Conservation (phyloP, 1,140 invertebrate genomes). For the Leptopilina clavipes region DNA sequence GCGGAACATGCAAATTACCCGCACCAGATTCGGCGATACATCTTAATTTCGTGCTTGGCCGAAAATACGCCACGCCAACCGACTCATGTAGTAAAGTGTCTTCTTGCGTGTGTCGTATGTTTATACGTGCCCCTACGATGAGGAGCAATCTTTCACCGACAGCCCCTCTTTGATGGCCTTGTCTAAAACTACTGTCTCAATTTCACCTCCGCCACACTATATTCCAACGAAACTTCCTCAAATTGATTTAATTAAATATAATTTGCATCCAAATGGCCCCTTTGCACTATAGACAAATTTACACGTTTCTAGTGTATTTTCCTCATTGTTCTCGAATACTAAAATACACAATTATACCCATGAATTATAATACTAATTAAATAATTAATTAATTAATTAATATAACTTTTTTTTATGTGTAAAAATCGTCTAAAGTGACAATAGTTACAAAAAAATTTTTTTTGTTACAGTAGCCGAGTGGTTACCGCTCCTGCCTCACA, state of each 20-base stretch:
- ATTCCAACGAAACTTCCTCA: background rate
- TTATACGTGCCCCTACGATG: background rate
- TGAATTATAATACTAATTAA: no score
- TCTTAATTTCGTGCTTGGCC: slow-evolving; percentile 70
- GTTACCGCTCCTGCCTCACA: no score
- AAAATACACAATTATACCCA: no score
- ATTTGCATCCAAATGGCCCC: background rate
- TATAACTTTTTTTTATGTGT: no score
- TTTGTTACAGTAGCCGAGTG: no score
- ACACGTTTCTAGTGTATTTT: background rate
- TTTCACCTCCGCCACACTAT: background rate
- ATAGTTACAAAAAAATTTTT: no score
- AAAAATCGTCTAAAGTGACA: no score
- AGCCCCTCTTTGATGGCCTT: slow-evolving; percentile 32
- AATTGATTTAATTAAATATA: slow-evolving; percentile 23
- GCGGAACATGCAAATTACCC: slow-evolving; percentile 72
- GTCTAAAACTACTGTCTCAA: slow-evolving; percentile 33
- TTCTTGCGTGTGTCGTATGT: slow-evolving; percentile 33
- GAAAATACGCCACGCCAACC: slow-evolving; percentile 61
- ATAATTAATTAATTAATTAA: no score
- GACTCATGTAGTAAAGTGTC: slow-evolving; percentile 45
- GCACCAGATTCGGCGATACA: slow-evolving; percentile 73
- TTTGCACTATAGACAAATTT: background rate
- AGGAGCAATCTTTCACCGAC: slow-evolving; percentile 28
- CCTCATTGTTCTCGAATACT: no score